These are phyloP conservation scores for Sinocyclocheilus grahami DNA, from an alignment of 2,113 vertebrate genomes.

Conservation along the genomic window DNA sequence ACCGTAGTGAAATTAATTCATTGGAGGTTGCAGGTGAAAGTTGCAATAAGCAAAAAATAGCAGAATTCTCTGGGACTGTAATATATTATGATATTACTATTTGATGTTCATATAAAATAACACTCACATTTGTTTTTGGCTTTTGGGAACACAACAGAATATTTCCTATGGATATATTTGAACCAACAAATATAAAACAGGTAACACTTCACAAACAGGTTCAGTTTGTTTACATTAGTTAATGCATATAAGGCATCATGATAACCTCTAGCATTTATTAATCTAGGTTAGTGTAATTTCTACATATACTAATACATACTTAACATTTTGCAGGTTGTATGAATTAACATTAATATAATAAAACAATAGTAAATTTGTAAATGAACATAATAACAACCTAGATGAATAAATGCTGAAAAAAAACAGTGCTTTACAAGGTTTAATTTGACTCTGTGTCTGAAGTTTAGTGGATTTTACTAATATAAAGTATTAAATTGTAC, in stretches of 20 bases:
- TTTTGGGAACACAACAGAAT: background rate
- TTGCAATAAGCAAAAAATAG: slow-evolving; percentile 39
- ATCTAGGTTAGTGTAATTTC: background rate
- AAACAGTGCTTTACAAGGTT: slow-evolving; percentile 4
- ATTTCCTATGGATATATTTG: background rate
- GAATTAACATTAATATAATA: background rate
- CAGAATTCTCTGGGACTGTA: slow-evolving; percentile 25
- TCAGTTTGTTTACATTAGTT: too few relatives aligned
- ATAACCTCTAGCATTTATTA: background rate
- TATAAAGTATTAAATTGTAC: slow-evolving; percentile 17
- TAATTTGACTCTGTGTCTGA: slow-evolving; percentile 3
- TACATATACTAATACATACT: background rate
- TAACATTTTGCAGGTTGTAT: background rate
- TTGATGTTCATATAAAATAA: background rate
- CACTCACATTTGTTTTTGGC: background rate
- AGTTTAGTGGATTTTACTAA: slow-evolving; percentile 12
- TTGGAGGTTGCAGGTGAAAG: slow-evolving; percentile 48
- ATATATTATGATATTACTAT: slow-evolving; percentile 8
- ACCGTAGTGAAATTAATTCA: slow-evolving; percentile 38
- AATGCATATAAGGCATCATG: background rate
- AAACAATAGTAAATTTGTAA: background rate
- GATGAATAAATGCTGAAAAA: too few relatives aligned
- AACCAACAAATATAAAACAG: background rate
- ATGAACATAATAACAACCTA: background rate
- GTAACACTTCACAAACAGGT: too few relatives aligned